phyloP scores from a whole-genome alignment of 2,113 vertebrate species.

The Strix uralensis region DNA sequence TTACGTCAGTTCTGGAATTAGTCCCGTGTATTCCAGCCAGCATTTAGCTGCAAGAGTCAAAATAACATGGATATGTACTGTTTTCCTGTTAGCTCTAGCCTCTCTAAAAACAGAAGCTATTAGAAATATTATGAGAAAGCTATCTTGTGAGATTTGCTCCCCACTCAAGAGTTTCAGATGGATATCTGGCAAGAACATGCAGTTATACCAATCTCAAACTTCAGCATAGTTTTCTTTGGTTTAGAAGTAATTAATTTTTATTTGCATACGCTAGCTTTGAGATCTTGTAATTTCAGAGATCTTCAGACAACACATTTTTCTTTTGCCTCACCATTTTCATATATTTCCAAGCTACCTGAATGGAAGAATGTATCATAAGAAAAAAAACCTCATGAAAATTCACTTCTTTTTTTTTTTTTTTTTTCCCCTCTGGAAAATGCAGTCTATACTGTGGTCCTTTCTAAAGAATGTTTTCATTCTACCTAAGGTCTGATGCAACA shows the following conservation, averaged over 20 bases:
- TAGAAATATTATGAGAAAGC: constrained; percentile 57
- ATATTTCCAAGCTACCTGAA: background rate
- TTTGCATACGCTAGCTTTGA: background rate
- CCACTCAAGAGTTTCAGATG: background rate
- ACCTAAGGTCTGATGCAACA: background rate
- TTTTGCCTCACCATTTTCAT: background rate
- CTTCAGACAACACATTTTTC: background rate
- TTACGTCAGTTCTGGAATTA: constrained; percentile 58
- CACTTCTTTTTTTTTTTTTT: too few relatives aligned
- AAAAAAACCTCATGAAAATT: background rate
- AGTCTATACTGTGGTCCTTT: background rate
- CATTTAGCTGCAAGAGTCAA: constrained; percentile 31
- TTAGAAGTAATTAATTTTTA: background rate
- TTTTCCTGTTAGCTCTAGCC: constrained; percentile 43
- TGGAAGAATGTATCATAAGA: background rate
- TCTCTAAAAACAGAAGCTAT: constrained; percentile 44
- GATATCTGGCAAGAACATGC: background rate
- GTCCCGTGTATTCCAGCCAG: constrained; percentile 24
- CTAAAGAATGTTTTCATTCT: background rate
- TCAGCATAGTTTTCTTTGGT: background rate
- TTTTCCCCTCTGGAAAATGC: background rate
- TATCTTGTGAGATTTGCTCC: background rate
- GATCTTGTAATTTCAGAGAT: background rate
- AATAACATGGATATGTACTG: constrained; percentile 6
- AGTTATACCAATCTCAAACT: background rate